A percentile compares a stretch with the other conserved stretches of the same genome.
phyloP scores from a whole-genome alignment of 2,888 invertebrate genomes.

The Pinctada fucata region DNA sequence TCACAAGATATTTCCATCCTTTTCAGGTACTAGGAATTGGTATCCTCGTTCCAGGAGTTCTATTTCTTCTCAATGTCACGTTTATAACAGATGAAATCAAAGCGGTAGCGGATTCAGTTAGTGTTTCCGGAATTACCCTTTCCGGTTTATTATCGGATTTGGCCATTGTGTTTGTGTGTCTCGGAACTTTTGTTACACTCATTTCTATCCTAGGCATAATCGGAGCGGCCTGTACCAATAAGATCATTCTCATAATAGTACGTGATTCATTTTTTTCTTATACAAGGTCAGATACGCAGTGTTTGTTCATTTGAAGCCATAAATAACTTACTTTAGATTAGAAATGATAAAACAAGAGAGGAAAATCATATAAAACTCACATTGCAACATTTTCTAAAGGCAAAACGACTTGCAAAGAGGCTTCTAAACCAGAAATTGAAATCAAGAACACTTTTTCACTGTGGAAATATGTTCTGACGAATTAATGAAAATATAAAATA shows the following conservation, averaged over 20 bases:
- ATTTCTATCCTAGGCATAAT: neutral
- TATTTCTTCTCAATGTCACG: neutral
- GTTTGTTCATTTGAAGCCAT: too few species aligned
- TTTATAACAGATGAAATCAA: slow-evolving; percentile 1
- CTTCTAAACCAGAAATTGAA: too few species aligned
- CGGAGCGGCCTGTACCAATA: neutral
- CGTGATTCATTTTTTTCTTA: neutral
- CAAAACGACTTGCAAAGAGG: too few species aligned
- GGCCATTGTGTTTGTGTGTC: neutral
- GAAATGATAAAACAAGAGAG: too few species aligned
- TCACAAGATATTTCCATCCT: neutral
- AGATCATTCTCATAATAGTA: neutral
- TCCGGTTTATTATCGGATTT: neutral
- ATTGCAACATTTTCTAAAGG: too few species aligned
- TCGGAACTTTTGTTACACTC: neutral
- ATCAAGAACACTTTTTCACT: too few species aligned
- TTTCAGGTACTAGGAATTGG: neutral
- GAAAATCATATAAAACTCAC: too few species aligned
- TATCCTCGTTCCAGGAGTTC: neutral
- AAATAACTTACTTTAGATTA: too few species aligned
- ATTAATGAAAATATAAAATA: too few species aligned
- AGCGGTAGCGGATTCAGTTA: neutral
- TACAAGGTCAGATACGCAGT: neutral
- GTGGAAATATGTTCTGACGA: too few species aligned
- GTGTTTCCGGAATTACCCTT: neutral